These are phyloP conservation scores for Syrmaticus mikado DNA, from an alignment of 2,113 vertebrate genomes.

Conservation along the genomic window DNA sequence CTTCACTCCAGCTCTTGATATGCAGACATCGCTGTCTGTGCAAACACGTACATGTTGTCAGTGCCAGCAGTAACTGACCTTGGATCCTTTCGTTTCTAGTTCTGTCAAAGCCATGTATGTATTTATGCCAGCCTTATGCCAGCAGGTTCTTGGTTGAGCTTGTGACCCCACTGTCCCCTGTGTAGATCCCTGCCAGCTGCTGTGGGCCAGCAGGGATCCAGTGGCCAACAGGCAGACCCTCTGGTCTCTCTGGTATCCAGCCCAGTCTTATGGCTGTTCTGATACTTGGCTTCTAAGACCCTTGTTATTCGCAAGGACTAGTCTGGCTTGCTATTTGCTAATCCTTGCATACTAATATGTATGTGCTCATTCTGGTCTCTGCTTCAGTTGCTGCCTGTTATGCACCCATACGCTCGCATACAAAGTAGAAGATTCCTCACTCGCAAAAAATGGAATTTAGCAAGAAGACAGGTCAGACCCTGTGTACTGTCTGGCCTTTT, in stretches of 20 bases:
- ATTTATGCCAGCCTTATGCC: accelerated
- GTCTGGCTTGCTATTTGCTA: neutral
- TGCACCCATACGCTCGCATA: accelerated
- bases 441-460: neutral
- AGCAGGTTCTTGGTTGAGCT: neutral
- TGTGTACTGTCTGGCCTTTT: neutral
- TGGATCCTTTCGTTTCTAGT: neutral
- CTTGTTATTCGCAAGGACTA: accelerated
- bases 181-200: too few species aligned
- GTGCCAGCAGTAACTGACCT: neutral
- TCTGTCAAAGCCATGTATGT: neutral
- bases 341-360: neutral
- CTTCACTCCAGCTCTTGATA: neutral
- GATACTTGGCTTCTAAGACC: neutral
- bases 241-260: neutral
- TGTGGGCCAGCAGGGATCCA: neutral
- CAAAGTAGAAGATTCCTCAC: neutral
- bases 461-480: neutral
- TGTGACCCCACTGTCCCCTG: neutral
- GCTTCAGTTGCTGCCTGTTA: neutral
- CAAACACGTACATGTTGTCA: accelerated
- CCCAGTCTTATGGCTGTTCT: neutral
- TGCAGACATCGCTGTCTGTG: neutral
- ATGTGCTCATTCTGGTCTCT: neutral
- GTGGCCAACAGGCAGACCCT: accelerated